Base-by-base conservation (phyloP, 2,113 vertebrate species). In the Nycticorax nycticorax region DNA sequence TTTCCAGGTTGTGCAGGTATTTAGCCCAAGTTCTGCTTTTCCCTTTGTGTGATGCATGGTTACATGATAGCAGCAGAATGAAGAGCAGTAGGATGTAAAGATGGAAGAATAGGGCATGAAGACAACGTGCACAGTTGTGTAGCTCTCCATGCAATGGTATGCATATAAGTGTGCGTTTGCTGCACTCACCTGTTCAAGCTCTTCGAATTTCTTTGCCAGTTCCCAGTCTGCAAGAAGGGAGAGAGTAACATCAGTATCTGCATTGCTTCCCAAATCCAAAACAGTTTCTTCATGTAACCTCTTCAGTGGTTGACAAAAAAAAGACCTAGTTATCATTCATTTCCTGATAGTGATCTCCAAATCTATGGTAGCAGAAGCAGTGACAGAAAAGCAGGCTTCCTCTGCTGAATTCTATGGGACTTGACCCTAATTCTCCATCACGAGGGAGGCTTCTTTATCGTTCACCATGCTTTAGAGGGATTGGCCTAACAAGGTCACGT, bases 151-250 rank as follows among this genome's bases (percentile, higher is more conserved):
- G 37, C 66, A 73, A 28, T 10, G 22, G 6, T 7, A 50, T 18
- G 30, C 12, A 14, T 56, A 15, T 24, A 2, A 21, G 20, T 77
- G 23, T 57, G 39, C 32, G 39, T 69, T 91, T 95, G 13, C 14
- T 74, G 33, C 35, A 82, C 92, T 96, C 55, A 98, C 97, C 97
- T 97, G 96, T 71, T 98, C 97, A 76, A 98, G 88, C 55, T 97
- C 95, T 71, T 98, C 97, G 52, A 95, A 94, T 62, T 96, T 97
- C 92, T 87, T 98, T 81, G 94, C 96, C 62, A 98, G 76, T 72
- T 96, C 97, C 97, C 96, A 91, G 26, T 97, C 97, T 98, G 93
- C 59, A 93, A 93, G 74, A 76, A 45, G 26, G 12, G 15, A 88
- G n/a, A 96, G 22, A 88, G 11, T 68, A 79, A 59, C 22, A 35